phyloP scores from a whole-genome alignment of 2,113 vertebrate species.

The Thamnophis sirtalis region DNA sequence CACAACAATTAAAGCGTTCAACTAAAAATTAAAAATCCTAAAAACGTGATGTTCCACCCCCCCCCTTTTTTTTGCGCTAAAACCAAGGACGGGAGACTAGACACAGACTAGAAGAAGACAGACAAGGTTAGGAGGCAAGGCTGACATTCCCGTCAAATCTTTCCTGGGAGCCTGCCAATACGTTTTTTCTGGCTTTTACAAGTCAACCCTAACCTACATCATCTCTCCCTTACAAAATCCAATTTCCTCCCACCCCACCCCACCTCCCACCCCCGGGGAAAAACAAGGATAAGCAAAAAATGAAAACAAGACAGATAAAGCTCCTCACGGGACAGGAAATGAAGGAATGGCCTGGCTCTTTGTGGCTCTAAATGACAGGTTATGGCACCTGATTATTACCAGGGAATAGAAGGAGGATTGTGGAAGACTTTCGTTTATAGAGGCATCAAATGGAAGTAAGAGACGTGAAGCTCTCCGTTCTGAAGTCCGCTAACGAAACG shows the following conservation, averaged over 20 bases:
- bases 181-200: neutral
- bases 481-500: neutral
- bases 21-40: neutral
- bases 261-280: no score
- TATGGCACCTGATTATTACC: neutral
- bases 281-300: neutral
- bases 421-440: neutral
- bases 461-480: neutral
- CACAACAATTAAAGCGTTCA: neutral
- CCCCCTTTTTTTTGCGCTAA: neutral
- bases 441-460: neutral
- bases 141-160: neutral
- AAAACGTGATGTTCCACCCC: neutral
- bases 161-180: neutral
- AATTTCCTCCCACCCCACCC: neutral
- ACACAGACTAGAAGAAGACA: neutral
- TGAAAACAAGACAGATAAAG: neutral
- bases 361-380: neutral
- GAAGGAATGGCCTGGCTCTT: neutral
- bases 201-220: neutral
- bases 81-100: neutral
- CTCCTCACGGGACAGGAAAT: neutral
- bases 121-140: neutral
- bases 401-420: neutral
- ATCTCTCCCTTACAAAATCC: neutral